phyloP scores from a whole-genome alignment of 2,113 vertebrate genomes.

The Glareola pratincola region DNA sequence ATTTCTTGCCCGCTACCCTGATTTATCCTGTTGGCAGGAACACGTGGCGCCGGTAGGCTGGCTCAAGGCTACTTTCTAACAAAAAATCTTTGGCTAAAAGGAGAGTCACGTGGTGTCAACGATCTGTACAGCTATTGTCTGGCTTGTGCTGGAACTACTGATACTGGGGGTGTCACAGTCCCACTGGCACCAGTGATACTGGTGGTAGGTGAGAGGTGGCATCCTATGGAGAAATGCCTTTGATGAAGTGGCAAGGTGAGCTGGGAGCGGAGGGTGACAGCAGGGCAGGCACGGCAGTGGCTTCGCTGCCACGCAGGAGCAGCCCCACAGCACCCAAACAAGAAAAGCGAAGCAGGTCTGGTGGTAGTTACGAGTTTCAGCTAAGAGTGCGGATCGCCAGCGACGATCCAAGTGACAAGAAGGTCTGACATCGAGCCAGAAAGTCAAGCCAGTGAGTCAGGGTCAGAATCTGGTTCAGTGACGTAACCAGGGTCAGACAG shows the following conservation, averaged over 20 bases:
- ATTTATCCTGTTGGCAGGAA: conserved; percentile 10
- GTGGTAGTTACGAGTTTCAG: background rate
- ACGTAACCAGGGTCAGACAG: background rate
- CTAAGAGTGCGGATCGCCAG: background rate
- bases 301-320: background rate
- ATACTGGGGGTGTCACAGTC: background rate
- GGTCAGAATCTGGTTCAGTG: background rate
- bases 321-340: background rate
- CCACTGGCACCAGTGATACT: background rate
- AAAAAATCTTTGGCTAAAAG: background rate
- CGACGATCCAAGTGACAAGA: background rate
- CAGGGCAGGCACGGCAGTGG: background rate
- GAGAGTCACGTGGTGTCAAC: rapidly evolving
- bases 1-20: background rate
- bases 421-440: background rate
- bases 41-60: background rate
- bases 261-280: background rate
- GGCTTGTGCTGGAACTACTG: background rate
- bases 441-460: background rate
- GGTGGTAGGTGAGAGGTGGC: background rate
- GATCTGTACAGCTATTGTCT: background rate
- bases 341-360: background rate
- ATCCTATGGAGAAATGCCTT: background rate
- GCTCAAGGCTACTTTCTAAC: background rate
- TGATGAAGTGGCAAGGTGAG: background rate